A percentile compares a stretch with the other conserved stretches of the same genome.
Evolutionary conservation across 2,113 vertebrate species (phyloP).

Genomic region (Indri indri): DNA sequence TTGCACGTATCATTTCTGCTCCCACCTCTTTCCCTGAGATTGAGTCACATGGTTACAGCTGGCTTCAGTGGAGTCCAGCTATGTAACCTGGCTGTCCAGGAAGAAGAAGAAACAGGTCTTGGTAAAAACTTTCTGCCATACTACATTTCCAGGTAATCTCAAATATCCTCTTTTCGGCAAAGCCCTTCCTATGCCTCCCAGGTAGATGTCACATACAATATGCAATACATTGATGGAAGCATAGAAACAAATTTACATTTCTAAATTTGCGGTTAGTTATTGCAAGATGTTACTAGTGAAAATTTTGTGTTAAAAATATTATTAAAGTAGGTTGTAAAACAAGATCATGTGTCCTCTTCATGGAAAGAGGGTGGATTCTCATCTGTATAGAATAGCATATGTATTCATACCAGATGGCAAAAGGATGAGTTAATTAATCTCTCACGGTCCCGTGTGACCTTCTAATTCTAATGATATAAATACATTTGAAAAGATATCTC

Average conservation of each 20-base stretch:
- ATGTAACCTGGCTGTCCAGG: background rate
- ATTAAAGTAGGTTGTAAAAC: background rate
- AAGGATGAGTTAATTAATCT: conserved; percentile 33
- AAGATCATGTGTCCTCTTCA: background rate
- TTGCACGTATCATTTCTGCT: background rate
- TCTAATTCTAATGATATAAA: conserved; percentile 12
- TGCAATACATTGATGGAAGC: background rate
- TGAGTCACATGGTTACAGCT: background rate
- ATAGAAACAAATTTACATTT: background rate
- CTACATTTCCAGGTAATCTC: background rate
- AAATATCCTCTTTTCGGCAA: background rate
- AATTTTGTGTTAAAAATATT: background rate
- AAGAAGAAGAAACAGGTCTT: background rate
- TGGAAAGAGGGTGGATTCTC: background rate
- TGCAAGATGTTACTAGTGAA: background rate
- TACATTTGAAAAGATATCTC: conserved; percentile 4
- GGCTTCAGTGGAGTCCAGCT: background rate
- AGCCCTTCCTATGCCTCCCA: background rate
- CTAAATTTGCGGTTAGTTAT: background rate
- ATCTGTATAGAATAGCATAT: background rate
- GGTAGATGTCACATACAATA: background rate
- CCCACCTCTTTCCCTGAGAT: background rate
- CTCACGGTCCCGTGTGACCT: background rate
- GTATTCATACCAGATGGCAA: background rate
- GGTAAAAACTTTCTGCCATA: background rate